Percentiles rank a stretch among this genome's conserved stretches.
Evolutionary conservation across 2,888 invertebrate species (phyloP).

Genomic region (Adineta ricciae): DNA sequence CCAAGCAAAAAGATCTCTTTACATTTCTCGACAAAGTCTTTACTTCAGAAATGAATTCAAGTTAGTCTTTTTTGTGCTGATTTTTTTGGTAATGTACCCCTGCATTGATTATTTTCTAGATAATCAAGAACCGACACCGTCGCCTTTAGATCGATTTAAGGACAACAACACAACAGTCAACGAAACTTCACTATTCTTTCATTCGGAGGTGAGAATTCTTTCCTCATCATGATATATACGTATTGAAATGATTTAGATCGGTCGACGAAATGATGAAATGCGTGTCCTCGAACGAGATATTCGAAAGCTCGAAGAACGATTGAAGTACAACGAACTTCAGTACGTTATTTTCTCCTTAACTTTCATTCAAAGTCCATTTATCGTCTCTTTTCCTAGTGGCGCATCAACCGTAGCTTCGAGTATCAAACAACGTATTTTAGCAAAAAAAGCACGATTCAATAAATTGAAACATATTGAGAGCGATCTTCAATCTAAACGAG

Average conservation of each 20-base stretch:
- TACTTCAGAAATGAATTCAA: background rate
- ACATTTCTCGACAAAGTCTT: constrained; percentile 16
- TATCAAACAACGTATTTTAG: background rate
- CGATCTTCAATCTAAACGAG: background rate
- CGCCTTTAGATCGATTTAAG: background rate
- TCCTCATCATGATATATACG: background rate
- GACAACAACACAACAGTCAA: background rate
- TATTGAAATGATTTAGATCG: background rate
- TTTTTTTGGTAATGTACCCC: background rate
- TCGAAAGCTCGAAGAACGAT: background rate
- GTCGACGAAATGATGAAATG: background rate
- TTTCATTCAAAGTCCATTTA: background rate
- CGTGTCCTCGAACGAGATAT: background rate
- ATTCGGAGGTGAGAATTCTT: background rate
- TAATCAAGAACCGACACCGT: background rate
- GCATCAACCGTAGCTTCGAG: background rate
- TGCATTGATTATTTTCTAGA: background rate
- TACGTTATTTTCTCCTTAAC: background rate
- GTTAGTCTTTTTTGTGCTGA: background rate
- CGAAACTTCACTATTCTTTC: background rate
- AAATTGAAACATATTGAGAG: constrained; percentile 8
- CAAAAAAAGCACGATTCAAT: background rate
- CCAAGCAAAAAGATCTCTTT: background rate
- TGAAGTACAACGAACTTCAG: background rate
- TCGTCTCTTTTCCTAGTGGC: background rate